Percentiles rank a stretch among this genome's conserved stretches.
Evolutionary conservation across 2,888 invertebrate species (phyloP).

Genomic region (Sphecodes monilicornis): DNA sequence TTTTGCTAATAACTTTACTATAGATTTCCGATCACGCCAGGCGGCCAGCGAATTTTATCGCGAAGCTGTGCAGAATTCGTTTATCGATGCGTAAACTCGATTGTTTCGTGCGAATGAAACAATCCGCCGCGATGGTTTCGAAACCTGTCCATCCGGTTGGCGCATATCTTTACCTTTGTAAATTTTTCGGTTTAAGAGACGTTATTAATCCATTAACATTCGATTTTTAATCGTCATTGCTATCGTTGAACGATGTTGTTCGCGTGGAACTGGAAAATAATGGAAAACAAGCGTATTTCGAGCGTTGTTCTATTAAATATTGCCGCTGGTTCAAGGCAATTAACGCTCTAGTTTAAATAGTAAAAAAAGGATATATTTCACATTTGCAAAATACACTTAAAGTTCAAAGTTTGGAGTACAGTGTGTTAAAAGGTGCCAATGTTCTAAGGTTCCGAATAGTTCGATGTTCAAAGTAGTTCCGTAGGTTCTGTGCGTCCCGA

Average conservation of each 20-base stretch:
- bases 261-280: background rate
- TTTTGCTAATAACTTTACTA: background rate
- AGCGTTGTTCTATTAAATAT: no score
- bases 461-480: no score
- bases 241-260: no score
- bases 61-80: background rate
- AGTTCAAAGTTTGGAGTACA: no score
- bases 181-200: background rate
- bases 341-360: no score
- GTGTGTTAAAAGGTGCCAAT: no score
- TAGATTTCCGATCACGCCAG: background rate
- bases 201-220: background rate
- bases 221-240: background rate
- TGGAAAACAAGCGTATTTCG: background rate
- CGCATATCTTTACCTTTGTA: background rate
- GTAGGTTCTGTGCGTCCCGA: no score
- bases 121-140: background rate
- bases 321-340: no score
- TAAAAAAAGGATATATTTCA: no score
- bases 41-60: background rate
- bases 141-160: background rate
- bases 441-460: no score
- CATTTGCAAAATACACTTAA: no score
- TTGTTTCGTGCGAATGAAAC: background rate
- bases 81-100: constrained; percentile 12